A percentile compares a stretch with the other conserved stretches of the same genome.
These are phyloP conservation scores for Aethes cnicana DNA, from an alignment of 2,888 invertebrate genomes.

Conservation along the genomic window DNA sequence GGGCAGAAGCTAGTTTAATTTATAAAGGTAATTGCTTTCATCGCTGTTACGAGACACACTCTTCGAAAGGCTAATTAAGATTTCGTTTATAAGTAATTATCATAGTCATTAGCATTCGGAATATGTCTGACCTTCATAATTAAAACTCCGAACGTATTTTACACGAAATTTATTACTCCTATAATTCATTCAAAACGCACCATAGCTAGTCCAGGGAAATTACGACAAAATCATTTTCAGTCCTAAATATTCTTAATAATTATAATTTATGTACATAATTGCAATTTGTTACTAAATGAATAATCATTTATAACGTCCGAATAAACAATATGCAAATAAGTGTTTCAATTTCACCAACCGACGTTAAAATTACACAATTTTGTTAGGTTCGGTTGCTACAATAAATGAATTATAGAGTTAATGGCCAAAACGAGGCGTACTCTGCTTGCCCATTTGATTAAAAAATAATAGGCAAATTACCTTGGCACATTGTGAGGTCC, in stretches of 20 bases:
- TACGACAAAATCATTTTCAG: constrained; percentile 12
- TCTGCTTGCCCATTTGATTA: too few species aligned
- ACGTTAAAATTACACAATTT: constrained; percentile 7
- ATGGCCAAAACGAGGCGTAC: too few species aligned
- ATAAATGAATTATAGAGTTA: too few species aligned
- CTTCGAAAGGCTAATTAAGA: constrained; percentile 1
- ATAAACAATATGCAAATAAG: constrained; percentile 16
- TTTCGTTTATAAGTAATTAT: constrained; percentile 12
- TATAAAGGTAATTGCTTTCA: too few species aligned
- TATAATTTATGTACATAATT: constrained; percentile 22
- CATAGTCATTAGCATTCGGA: constrained; percentile 24
- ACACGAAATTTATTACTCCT: constrained; percentile 27
- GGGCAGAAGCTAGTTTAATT: too few species aligned
- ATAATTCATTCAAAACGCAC: constrained; percentile 27
- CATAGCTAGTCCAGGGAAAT: constrained; percentile 15
- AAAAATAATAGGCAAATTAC: too few species aligned
- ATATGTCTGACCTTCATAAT: constrained; percentile 19
- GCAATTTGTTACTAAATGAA: constrained; percentile 2
- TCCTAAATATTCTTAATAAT: constrained; percentile 8
- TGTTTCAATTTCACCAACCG: constrained; percentile 8
- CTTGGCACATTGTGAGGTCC: too few species aligned
- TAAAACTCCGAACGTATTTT: constrained; percentile 27
- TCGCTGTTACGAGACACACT: too few species aligned
- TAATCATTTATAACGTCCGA: constrained; percentile 14
- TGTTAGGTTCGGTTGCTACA: too few species aligned